Base-by-base conservation (phyloP, 2,888 invertebrate species). In the Emmelina monodactyla region DNA sequence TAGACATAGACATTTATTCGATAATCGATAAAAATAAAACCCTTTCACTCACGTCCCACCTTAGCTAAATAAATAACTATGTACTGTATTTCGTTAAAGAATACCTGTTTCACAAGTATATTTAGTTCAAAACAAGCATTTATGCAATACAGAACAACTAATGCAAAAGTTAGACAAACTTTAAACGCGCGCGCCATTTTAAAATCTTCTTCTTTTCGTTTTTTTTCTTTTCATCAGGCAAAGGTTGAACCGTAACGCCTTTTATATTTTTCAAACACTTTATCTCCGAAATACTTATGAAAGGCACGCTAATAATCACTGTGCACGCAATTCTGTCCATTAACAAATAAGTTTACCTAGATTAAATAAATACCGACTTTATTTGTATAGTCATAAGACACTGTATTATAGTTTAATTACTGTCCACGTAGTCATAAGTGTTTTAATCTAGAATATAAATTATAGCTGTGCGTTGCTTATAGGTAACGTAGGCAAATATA, bases 311-410 rank as follows among this genome's bases (percentile, higher is more conserved):
- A 53, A 53, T 50, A 47, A 42, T 62, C 67, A 75, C 71, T 73
- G 76, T 66, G 72, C 67, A 71, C 61, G 78, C 78, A 75, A 79
- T 66, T 75, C 78, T 79, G 78, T 79, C 78, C 78, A 79, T 71
- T 79, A 72, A 57, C 55, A 46, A 6, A 41, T 73, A 75, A 73
- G 72, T 47, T 34, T 43, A 47, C 33, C 19, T 19, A 5, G 19
- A 19, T 19, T 19, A 19, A 9, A 19, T 19, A 19, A 19, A 19
- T 19, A 19, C 5, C 9, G 19, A 19, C 5, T 51, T 51, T 58
- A 47, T 35, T 46, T 31, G 65, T 40, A 37, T 56, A 55, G 44
- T 13, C 33, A 0, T 66, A 69, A 68, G 62, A 39, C 45, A 58
- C 68, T 67, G 55, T 60, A 69, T 69, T 75, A 70, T 58, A 58